A percentile compares a stretch with the other conserved stretches of the same genome.
Evolutionary conservation across 1,140 invertebrate species (phyloP).

Genomic region (Zelostemma sp.): DNA sequence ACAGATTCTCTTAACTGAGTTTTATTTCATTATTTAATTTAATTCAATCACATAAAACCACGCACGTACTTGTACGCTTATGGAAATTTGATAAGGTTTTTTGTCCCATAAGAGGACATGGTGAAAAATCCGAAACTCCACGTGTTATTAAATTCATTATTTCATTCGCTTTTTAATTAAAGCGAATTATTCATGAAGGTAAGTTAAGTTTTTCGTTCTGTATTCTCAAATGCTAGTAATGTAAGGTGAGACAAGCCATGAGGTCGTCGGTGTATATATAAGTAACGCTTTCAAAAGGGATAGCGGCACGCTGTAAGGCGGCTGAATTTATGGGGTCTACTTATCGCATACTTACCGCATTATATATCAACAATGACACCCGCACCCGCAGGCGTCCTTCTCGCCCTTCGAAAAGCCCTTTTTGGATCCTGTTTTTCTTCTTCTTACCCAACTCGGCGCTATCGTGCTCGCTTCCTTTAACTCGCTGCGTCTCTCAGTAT

Average conservation of each 20-base stretch:
- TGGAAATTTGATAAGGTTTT: no score
- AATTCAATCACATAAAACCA: no score
- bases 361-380: slow-evolving; percentile 71
- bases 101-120: no score
- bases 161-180: no score
- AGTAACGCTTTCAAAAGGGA: slow-evolving; percentile 47
- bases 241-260: slow-evolving; percentile 37
- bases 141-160: no score
- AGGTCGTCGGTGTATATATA: slow-evolving; percentile 39
- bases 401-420: slow-evolving; percentile 43
- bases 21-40: no score
- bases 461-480: slow-evolving; percentile 38
- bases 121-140: no score
- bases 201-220: slow-evolving; percentile 19
- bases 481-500: slow-evolving; percentile 40
- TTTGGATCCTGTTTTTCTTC: slow-evolving; percentile 33
- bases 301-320: slow-evolving; percentile 50
- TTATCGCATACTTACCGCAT: slow-evolving; percentile 70
- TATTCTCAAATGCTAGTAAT: slow-evolving; percentile 27
- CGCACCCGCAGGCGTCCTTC: slow-evolving; percentile 64
- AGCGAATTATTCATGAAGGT: no score
- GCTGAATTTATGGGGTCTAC: slow-evolving; percentile 69
- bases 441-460: slow-evolving; percentile 25
- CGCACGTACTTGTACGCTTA: no score
- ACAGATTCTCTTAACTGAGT: no score